A percentile compares a stretch with the other conserved stretches of the same genome.
phyloP scores from a whole-genome alignment of 2,113 vertebrate species.

The Cochlearius cochlearius region DNA sequence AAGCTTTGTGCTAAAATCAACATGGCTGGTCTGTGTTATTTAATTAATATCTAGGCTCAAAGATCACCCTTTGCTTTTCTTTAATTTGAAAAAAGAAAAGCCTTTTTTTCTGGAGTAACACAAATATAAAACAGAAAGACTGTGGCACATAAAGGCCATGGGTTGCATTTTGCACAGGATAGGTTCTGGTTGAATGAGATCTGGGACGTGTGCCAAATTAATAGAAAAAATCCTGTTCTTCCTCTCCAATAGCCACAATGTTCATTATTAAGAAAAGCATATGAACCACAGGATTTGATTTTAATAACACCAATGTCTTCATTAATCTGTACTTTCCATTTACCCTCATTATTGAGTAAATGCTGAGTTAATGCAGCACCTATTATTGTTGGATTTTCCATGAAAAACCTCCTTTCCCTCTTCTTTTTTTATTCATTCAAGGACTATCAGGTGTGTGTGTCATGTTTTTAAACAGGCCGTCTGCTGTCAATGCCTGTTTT shows the following conservation, averaged over 20 bases:
- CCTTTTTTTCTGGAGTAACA: slow-evolving; percentile 63
- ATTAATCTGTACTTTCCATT: slow-evolving; percentile 85
- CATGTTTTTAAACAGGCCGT: slow-evolving; percentile 70
- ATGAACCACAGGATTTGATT: slow-evolving; percentile 91
- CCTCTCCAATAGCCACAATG: slow-evolving; percentile 86
- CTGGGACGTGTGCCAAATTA: slow-evolving; percentile 95
- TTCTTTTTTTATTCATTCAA: slow-evolving; percentile 73
- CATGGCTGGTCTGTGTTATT: neutral
- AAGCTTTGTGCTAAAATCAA: slow-evolving; percentile 23
- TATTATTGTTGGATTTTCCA: slow-evolving; percentile 77
- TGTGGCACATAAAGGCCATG: slow-evolving; percentile 83
- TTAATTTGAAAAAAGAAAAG: slow-evolving; percentile 55
- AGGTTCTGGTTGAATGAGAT: slow-evolving; percentile 96
- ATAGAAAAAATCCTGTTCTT: slow-evolving; percentile 90
- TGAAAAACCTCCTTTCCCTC: slow-evolving; percentile 68
- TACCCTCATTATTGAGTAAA: slow-evolving; percentile 81
- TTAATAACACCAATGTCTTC: slow-evolving; percentile 93
- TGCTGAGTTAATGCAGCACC: slow-evolving; percentile 78
- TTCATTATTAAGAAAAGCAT: slow-evolving; percentile 91
- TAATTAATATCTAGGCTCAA: slow-evolving; percentile 61
- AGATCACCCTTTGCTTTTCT: slow-evolving; percentile 43
- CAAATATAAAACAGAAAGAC: slow-evolving; percentile 75
- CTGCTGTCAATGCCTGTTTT: slow-evolving; percentile 66
- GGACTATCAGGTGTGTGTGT: slow-evolving; percentile 80
- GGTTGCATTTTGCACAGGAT: slow-evolving; percentile 84